Conservation (phyloP, 2,797 vertebrate species). For the Myripristis jacobus region DNA sequence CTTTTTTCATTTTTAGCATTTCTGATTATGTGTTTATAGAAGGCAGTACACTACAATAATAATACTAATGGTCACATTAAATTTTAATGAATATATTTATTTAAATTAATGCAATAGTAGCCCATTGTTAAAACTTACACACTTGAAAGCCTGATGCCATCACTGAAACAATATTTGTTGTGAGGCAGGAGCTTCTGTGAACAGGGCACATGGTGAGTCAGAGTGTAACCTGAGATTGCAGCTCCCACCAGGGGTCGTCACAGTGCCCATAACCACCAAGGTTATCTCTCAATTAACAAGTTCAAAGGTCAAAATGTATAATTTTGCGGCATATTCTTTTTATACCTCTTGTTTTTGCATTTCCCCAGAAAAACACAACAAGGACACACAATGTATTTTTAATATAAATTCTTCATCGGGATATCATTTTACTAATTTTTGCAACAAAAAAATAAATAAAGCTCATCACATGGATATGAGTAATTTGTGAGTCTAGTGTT, state of each 20-base stretch:
- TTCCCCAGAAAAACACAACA: background rate
- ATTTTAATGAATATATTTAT: background rate
- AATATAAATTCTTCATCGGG: conserved; percentile 10
- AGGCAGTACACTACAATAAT: background rate
- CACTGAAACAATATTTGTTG: background rate
- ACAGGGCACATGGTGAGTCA: conserved; percentile 29
- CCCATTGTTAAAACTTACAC: background rate
- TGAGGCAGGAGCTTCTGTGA: conserved; percentile 3
- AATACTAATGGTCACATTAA: no score
- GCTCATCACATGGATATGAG: conserved; percentile 52
- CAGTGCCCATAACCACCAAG: conserved; percentile 58
- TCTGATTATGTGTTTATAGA: background rate
- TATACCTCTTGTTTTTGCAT: background rate
- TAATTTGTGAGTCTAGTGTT: conserved; percentile 63
- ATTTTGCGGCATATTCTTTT: conserved; percentile 12
- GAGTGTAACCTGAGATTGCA: conserved; percentile 15
- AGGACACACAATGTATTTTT: background rate
- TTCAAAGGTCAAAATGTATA: conserved; percentile 43
- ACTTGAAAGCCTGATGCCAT: background rate
- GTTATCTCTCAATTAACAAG: conserved; percentile 54
- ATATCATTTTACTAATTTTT: conserved; percentile 1
- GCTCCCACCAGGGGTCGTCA: conserved; percentile 79
- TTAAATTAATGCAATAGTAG: background rate
- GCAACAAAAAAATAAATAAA: conserved; percentile 20
- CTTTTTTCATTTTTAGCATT: background rate